phyloP scores from a whole-genome alignment of 1,140 invertebrate species.

The Ips typographus region DNA sequence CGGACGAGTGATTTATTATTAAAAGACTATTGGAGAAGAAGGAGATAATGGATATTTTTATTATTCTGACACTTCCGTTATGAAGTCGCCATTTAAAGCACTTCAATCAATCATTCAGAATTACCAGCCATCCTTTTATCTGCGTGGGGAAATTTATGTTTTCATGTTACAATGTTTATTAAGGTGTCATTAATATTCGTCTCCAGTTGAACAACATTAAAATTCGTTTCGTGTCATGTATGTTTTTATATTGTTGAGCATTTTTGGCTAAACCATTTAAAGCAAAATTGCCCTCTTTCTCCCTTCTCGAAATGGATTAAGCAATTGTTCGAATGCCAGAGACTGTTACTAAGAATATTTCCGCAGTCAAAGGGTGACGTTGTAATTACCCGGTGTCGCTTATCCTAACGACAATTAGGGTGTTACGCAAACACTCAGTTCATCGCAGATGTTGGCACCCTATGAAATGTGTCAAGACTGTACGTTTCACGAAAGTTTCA shows the following conservation, averaged over 20 bases:
- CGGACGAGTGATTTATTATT: slow-evolving; percentile 43
- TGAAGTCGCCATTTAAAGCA: slow-evolving; percentile 40
- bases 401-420: slow-evolving; percentile 34
- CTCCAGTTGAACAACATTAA: background rate
- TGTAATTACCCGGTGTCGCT: slow-evolving; percentile 31
- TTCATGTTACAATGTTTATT: slow-evolving; percentile 1
- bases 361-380: slow-evolving; percentile 28
- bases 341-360: slow-evolving; percentile 31
- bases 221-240: too few species aligned
- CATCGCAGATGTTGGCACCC: slow-evolving; percentile 31
- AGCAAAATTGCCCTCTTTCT: background rate
- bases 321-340: slow-evolving; percentile 31
- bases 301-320: slow-evolving; percentile 21
- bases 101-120: slow-evolving; percentile 34
- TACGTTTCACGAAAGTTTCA: slow-evolving; percentile 23
- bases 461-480: slow-evolving; percentile 32
- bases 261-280: slow-evolving; percentile 26
- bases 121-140: slow-evolving; percentile 3
- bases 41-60: slow-evolving; percentile 46
- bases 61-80: slow-evolving; percentile 46
- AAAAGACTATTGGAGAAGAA: slow-evolving; percentile 41
- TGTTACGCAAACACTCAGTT: slow-evolving; percentile 34
- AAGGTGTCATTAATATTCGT: background rate
- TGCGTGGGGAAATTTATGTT: slow-evolving; percentile 10
- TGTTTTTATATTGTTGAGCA: too few species aligned